Evolutionary conservation across 2,797 vertebrate species (phyloP).

Genomic region (Otolemur crassicaudatus): DNA sequence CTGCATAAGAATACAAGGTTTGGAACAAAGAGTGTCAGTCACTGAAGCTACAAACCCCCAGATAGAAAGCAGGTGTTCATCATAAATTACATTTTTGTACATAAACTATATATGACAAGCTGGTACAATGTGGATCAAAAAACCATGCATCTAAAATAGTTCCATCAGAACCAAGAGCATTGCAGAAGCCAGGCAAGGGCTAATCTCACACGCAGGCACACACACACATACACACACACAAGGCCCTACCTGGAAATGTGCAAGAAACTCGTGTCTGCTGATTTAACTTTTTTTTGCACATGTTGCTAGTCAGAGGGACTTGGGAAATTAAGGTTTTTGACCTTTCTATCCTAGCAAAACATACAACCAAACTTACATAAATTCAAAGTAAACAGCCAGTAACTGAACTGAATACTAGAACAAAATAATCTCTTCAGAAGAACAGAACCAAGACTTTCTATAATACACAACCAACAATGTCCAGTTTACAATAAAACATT

Average conservation of each 20-base stretch:
- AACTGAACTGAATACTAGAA: not conserved
- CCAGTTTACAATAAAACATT: slow-evolving; percentile 23
- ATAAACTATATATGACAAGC: not conserved
- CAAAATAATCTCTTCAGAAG: not conserved
- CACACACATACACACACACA: too few relatives aligned
- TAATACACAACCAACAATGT: not conserved
- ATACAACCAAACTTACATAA: not conserved
- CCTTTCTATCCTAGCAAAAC: not conserved
- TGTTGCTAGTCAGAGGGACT: not conserved
- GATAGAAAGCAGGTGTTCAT: not conserved
- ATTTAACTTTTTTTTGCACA: not conserved
- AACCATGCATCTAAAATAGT: not conserved
- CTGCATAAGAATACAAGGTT: not conserved
- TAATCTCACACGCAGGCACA: not conserved
- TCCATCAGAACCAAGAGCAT: not conserved
- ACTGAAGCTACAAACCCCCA: not conserved
- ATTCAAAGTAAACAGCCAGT: not conserved
- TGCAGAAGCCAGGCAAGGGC: not conserved
- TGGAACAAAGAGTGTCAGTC: not conserved
- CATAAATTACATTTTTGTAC: not conserved
- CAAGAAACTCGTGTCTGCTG: not conserved
- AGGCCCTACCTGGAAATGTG: not conserved
- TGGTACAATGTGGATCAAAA: not conserved
- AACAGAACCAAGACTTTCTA: slow-evolving; percentile 11
- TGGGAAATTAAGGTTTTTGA: not conserved